Base-by-base conservation (phyloP, 2,797 vertebrate genomes). In the Ctenopoma multispine region DNA sequence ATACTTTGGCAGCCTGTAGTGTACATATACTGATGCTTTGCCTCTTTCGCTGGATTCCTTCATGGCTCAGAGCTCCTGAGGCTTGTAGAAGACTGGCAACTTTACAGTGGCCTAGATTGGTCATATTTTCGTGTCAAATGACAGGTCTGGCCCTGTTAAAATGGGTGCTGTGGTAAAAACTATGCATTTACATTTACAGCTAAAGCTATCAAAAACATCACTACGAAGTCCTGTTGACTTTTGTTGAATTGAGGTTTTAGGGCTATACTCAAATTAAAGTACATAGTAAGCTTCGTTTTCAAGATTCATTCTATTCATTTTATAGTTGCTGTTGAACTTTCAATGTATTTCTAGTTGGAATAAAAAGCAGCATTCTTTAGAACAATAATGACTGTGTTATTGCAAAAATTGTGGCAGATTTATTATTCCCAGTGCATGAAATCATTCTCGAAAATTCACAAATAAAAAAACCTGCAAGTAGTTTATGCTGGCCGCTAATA, bases 61-160 rank as follows among this genome's bases (percentile, higher is more conserved):
- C 90, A 92, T 76, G 89, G 87, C 82, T 94, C 89, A 83, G 84
- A 89, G 90, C 86, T 91, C 90, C 87, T 69, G 89, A 90, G 92
- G 90, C 87, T 89, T 90, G 92, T 79, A 93, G 92, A 90, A 75
- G 90, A 88, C 75, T 95, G 94, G 92, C 94, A 92, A 90, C 86
- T 93, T 87, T 92, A 93, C 92, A 87, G 88, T 81, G 80, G 83
- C 88, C 81, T 69, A 75, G 83, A 90, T 90, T 91, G 91, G 81
- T 84, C 84, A 90, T 85, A 83, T 91, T 93, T 94, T 89, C 81
- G 87, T 85, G 86, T 90, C 89, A 88, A 86, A 82, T 91, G 90
- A 92, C 91, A 90, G 89, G 60, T 81, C 84, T 83, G 81, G 90
- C 86, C 86, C 82, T 61, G 72, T 87, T 85, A 88, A 93, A 78